Conservation (phyloP, 2,797 vertebrate genomes). For the Aselliscus stoliczkanus region DNA sequence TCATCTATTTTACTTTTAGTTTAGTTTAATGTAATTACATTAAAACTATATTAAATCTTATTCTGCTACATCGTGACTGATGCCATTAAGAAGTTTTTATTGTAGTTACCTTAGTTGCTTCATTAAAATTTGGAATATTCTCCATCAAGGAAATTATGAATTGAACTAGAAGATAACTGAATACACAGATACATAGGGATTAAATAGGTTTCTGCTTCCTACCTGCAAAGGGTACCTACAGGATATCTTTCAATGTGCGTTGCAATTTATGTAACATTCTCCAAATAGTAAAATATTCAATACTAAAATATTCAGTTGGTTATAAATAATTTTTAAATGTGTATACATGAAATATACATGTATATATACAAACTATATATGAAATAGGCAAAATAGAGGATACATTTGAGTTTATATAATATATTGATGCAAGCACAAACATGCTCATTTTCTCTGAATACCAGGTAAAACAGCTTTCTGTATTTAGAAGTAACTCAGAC, state of each 20-base stretch:
- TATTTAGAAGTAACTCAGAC: constrained; percentile 69
- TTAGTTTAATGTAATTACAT: not conserved
- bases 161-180: not conserved
- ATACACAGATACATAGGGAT: not conserved
- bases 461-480: not conserved
- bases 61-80: not conserved
- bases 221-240: not conserved
- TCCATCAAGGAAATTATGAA: not conserved
- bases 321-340: not conserved
- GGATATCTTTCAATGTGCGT: not conserved
- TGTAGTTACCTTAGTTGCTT: not conserved
- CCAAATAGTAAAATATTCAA: not conserved
- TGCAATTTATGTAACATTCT: not conserved
- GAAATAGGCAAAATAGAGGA: not conserved
- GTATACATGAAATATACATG: not conserved
- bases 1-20: not conserved
- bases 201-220: not conserved
- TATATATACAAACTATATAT: not conserved
- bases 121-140: not conserved
- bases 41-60: not conserved
- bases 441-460: not conserved
- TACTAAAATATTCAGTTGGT: not conserved
- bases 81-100: not conserved
- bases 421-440: not conserved
- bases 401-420: not conserved